Base-by-base conservation (phyloP, 2,888 invertebrate genomes). In the Leptopilina myrica region DNA sequence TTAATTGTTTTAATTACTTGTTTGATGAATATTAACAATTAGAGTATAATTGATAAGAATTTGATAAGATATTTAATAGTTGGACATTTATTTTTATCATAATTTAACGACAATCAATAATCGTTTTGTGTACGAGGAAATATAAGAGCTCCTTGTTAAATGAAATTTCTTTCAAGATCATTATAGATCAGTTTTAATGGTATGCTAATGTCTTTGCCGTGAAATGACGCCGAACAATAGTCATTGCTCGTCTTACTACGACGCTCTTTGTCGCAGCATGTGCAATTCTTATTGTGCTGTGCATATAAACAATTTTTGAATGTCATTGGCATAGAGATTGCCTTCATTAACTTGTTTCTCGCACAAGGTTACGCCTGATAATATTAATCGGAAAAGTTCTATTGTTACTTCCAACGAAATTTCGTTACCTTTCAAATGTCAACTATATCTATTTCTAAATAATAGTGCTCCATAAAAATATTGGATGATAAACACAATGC, bases 241-340 rank as follows among this genome's bases (percentile, higher is more conserved):
- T 64, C 64, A 43, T 78, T 62, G 73, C 62, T 49, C 20, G 46
- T 64, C 46, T 46, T 78, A 73, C 73, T 73, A 73, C 73, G 73
- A 40, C 26, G 67, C 59, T 73, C 62, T 76, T 64, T 64, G 76
- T 64, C 64, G 14, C 76, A 64, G 76, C 76, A 76, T 76, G 64
- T 76, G 73, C 69, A 26, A 46, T 53, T 20, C 69, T 73, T 43
- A 43, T 43, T 64, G 65, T 53, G 78, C 43, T 59, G 5, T 59
- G 78, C 78, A 78, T 78, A 78, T 65, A 73, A 78, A 78, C 78
- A 78, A 78, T 69, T 75, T 73, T 73, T 46, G 67, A 78, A 75
- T 78, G 78, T 75, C 78, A 78, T 75, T 78, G 78, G 78, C 78
- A 77, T 77, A 77, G 66, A 66, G 77, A 77, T 77, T 67, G 40